Evolutionary conservation across 2,113 vertebrate species (phyloP), one percentile per base, ranked within the genome.

Genomic region (Electrona antarctica): DNA sequence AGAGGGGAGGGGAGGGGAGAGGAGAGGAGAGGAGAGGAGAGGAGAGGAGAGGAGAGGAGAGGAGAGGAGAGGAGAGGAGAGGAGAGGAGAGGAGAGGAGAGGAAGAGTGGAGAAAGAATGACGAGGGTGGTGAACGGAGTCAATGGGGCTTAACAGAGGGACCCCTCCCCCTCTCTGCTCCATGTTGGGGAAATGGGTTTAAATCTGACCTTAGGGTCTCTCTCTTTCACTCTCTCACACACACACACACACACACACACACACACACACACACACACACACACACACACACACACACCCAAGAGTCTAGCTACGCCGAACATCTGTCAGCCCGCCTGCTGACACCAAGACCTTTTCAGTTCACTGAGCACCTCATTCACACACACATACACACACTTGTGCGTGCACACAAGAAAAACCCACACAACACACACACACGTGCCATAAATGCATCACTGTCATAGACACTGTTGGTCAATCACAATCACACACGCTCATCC

Each of bases 321-420:
- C 93, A 93, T 93, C 92, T 93, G 92, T 91, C 86, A 72, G 69
- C 72, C 82, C 59, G 86, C 78, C 86, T 78, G 84, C 80, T 80
- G 82, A 84, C 79, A 85, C 80, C 61, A 49, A 85, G 78, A 87
- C 74, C 88, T 82, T 87, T 79, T 77, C 49, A 50, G 87, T 79
- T 90, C 87, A 88, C 60, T 21, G 65, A 51, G 83, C 71, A 57
- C 77, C 78, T 76, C 64, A 62, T 74, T 71, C 70, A 62, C 21
- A 54, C 61, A 63, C 56, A 28, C 54, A 72, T 61, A 48, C 57
- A 41, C 64, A 70, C 64, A 47, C 51, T 6, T 67, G 61, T 55
- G 41, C 46, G 58, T 15, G 48, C 46, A 70, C 29, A 77, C 14
- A 67, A 12, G 54, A 54, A 62, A 50, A 14, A 47, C 12, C 0